Conservation (phyloP, 2,888 invertebrate species). For the Tetramorium bicarinatum region DNA sequence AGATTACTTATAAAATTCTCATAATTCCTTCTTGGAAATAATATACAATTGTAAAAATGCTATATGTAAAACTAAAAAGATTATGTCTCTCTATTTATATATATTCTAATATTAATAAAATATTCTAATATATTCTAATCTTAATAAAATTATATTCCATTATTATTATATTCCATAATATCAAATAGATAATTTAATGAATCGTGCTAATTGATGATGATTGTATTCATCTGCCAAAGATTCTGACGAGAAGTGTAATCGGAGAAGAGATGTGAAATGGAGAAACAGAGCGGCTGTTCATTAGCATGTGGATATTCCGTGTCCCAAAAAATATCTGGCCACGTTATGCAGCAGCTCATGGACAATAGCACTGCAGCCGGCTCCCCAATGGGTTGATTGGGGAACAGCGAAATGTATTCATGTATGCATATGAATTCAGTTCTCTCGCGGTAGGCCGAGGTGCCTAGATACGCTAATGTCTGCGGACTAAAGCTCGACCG, state of each 20-base stretch:
- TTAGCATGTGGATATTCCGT: conserved; percentile 68
- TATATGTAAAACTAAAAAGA: too few species aligned
- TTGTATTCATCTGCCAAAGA: conserved; percentile 3
- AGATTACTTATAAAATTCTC: too few species aligned
- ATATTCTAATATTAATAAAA: too few species aligned
- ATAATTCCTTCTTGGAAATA: too few species aligned
- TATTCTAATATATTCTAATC: too few species aligned
- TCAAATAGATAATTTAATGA: too few species aligned
- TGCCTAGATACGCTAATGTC: conserved; percentile 77
- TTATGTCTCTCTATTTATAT: too few species aligned
- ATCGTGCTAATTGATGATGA: not conserved
- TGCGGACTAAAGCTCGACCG: conserved; percentile 70
- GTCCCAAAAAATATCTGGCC: conserved; percentile 59
- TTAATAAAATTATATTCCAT: too few species aligned
- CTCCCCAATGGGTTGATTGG: conserved; percentile 81
- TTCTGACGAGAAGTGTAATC: conserved; percentile 23
- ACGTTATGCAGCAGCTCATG: conserved; percentile 21
- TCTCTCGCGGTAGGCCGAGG: conserved; percentile 65
- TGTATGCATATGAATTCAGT: conserved; percentile 86
- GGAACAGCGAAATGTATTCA: conserved; percentile 85
- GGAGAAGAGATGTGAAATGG: conserved; percentile 29
- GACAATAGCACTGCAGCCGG: conserved; percentile 60
- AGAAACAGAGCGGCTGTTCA: conserved; percentile 49
- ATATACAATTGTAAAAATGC: too few species aligned
- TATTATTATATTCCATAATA: too few species aligned